Base-by-base conservation (phyloP, 1,140 invertebrate species). In the Calosoma granatense region DNA sequence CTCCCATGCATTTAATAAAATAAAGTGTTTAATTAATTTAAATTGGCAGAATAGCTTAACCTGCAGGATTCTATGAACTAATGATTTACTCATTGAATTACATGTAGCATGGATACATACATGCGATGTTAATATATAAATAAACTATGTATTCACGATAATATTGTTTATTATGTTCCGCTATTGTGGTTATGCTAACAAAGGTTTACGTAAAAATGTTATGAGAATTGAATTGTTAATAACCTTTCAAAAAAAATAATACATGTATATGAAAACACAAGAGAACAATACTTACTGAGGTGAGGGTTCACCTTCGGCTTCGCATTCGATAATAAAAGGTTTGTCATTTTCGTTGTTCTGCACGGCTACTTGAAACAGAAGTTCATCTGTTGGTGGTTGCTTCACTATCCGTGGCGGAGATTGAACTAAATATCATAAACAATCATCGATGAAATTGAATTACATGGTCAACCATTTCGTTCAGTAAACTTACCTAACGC, bases 281-380 rank as follows among this genome's bases (percentile, higher is more conserved):
- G 21, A 17, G 2, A 54, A 22, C 41, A 14, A 56, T 58, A 79
- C 81, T 79, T 82, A 92, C 88, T 81, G 86, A 43, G 91, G 90
- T 55, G 84, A 83, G 17, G 92, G 93, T 75, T 94, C 89, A 64
- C 90, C 92, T 72, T 91, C 88, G 14, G 93, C 92, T 74, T 95
- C 92, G 67, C 93, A 96, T 74, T 96, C 92, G 61, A 96, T 92
- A 59, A 92, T 84, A 74, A 96, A 94, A 47, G 92, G 92, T 74
- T 92, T 94, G 70, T 94, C 89, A 71, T 88, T 90, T 77, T 94
- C 90, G 63, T 84, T 86, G 39, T 77, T 76, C 61, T 80, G 80
- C 66, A 85, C 81, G 41, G 86, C 86, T 55, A 95, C 92, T 82
- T 94, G 90, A 76, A 94, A 96, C 41, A 95, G 78, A 61, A 91